Percentiles rank a stretch among this genome's conserved stretches.
Conservation (phyloP, 1,140 invertebrate genomes). For the Brachionus calyciflorus region DNA sequence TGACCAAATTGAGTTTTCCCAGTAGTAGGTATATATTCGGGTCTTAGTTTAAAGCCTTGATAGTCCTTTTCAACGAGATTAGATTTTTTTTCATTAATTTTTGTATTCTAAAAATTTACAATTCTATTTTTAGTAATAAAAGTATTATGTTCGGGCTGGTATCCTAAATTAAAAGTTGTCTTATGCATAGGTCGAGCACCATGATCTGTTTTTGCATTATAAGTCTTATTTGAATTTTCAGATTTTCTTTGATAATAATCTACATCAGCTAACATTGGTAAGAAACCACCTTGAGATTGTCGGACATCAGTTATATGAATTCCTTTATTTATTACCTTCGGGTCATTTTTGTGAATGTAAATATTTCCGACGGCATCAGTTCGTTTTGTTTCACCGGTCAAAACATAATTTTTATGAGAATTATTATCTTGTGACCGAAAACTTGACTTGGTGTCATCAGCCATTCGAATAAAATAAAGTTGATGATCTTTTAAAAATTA, state of each 20-base stretch:
- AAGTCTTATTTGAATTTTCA: not conserved
- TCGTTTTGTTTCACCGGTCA: not conserved
- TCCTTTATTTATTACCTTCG: conserved; percentile 24
- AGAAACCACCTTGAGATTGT: conserved; percentile 19
- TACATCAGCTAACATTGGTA: not conserved
- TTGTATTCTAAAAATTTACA: not conserved
- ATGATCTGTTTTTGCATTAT: conserved; percentile 3
- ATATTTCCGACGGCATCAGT: conserved; percentile 3
- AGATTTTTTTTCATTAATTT: not conserved
- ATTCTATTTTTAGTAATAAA: not conserved
- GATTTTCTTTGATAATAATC: conserved; percentile 5
- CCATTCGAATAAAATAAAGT: not conserved
- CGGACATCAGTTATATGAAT: not conserved
- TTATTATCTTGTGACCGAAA: not conserved
- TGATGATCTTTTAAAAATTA: no score
- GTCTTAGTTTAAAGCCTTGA: conserved; percentile 11
- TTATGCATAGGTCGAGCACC: conserved; percentile 35
- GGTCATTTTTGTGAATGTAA: conserved; percentile 42
- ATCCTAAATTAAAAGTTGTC: not conserved
- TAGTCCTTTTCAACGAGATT: no score
- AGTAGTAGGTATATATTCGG: not conserved
- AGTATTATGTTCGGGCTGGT: not conserved
- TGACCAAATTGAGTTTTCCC: conserved; percentile 24
- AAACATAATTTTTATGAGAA: not conserved
- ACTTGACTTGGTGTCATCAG: not conserved